Conservation (phyloP, 2,113 vertebrate species). For the Atractosteus spatula region DNA sequence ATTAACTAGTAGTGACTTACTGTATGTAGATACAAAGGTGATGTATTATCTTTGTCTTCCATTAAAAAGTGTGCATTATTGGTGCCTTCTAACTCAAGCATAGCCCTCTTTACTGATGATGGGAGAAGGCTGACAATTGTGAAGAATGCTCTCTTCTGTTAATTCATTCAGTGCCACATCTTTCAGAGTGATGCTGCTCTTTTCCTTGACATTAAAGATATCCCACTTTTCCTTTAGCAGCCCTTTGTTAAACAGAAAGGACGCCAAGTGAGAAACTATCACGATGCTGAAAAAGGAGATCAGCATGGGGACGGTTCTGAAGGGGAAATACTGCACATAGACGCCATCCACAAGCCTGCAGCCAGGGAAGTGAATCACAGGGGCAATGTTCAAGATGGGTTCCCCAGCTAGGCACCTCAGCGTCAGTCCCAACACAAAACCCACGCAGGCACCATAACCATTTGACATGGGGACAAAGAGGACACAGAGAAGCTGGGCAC, state of each 20-base stretch:
- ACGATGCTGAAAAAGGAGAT: conserved; percentile 44
- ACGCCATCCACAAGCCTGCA: conserved; percentile 48
- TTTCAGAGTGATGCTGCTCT: too few relatives aligned
- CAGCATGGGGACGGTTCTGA: conserved; percentile 68
- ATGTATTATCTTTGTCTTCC: too few relatives aligned
- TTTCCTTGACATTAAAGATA: conserved; percentile 44
- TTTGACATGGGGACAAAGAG: conserved; percentile 61
- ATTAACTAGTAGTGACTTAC: too few relatives aligned
- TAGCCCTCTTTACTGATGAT: background rate
- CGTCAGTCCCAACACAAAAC: conserved; percentile 58
- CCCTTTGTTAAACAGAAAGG: conserved; percentile 51
- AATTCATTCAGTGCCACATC: too few relatives aligned
- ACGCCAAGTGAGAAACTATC: conserved; percentile 51
- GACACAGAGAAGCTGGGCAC: conserved; percentile 61
- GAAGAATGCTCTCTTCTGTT: background rate
- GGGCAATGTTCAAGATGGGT: conserved; percentile 54
- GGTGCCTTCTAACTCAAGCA: too few relatives aligned
- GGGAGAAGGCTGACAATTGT: background rate
- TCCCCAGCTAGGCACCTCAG: conserved; percentile 70
- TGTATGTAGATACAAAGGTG: too few relatives aligned
- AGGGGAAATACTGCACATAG: conserved; percentile 63
- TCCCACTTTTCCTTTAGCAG: conserved; percentile 61
- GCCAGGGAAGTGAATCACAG: conserved; percentile 56
- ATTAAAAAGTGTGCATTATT: too few relatives aligned
- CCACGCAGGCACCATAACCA: conserved; percentile 60